phyloP scores from a whole-genome alignment of 2,113 vertebrate genomes.

The Hymenochirus boettgeri region DNA sequence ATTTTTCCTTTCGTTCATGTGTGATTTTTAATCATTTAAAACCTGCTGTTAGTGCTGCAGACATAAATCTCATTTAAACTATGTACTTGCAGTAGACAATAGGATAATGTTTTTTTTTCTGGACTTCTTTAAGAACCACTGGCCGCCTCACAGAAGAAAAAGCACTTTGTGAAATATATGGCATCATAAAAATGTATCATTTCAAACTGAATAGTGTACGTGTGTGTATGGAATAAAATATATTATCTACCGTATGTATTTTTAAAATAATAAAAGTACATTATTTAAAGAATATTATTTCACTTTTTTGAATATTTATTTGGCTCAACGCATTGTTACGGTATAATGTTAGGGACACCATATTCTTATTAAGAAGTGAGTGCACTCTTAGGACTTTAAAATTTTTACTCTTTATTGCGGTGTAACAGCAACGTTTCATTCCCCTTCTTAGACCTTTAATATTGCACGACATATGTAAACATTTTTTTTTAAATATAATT shows the following conservation, averaged over 20 bases:
- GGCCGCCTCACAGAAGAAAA: neutral
- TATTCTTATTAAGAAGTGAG: too few relatives aligned
- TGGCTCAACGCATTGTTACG: too few relatives aligned
- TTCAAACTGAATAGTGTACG: constrained; percentile 72
- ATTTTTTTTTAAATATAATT: too few relatives aligned
- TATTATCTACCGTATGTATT: constrained; percentile 73
- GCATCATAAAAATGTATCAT: constrained; percentile 63
- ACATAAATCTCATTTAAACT: neutral
- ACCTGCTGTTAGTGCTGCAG: neutral
- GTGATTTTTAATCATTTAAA: too few relatives aligned
- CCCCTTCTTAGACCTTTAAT: too few relatives aligned
- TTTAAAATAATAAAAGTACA: constrained; percentile 65
- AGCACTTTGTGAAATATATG: neutral
- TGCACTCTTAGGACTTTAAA: too few relatives aligned
- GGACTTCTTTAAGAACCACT: neutral
- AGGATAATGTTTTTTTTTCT: neutral
- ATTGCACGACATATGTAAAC: too few relatives aligned
- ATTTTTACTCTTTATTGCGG: too few relatives aligned
- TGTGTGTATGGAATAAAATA: constrained; percentile 63
- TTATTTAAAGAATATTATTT: constrained; percentile 54
- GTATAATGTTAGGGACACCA: too few relatives aligned
- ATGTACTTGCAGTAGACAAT: neutral
- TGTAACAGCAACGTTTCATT: too few relatives aligned
- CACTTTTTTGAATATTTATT: too few relatives aligned
- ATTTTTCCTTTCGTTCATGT: too few relatives aligned